phyloP scores from a whole-genome alignment of 2,888 invertebrate species.

The Gortyna flavago region DNA sequence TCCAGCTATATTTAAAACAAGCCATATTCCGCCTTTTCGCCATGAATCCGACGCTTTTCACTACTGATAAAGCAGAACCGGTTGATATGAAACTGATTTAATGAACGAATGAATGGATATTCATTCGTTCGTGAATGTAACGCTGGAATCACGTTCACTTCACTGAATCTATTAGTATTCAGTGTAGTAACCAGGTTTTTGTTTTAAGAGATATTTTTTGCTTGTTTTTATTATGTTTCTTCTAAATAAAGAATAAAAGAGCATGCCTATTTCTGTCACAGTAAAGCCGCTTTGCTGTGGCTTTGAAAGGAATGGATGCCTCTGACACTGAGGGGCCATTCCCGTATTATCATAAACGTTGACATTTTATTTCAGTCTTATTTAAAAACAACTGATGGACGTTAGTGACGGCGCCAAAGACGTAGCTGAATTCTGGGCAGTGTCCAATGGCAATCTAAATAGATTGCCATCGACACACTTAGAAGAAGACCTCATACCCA shows the following conservation, averaged over 20 bases:
- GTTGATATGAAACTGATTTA: constrained; percentile 80
- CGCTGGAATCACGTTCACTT: constrained; percentile 79
- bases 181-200: constrained; percentile 64
- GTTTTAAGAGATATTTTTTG: constrained; percentile 42
- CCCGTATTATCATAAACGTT: not conserved
- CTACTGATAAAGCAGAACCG: constrained; percentile 70
- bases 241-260: not conserved
- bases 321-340: not conserved
- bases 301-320: not conserved
- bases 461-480: too few species aligned
- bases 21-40: constrained; percentile 30
- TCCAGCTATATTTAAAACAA: constrained; percentile 42
- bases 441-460: too few species aligned
- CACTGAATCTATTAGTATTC: constrained; percentile 74
- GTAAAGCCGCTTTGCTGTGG: not conserved
- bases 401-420: not conserved
- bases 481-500: not conserved
- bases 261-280: not conserved
- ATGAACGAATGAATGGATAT: constrained; percentile 82
- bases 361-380: not conserved
- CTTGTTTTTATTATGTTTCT: not conserved
- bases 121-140: constrained; percentile 82
- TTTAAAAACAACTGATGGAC: not conserved
- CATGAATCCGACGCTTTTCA: constrained; percentile 51
- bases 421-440: not conserved